Percentiles rank a stretch among this genome's conserved stretches.
phyloP scores from a whole-genome alignment of 2,797 vertebrate species.

The Amazona ochrocephala region DNA sequence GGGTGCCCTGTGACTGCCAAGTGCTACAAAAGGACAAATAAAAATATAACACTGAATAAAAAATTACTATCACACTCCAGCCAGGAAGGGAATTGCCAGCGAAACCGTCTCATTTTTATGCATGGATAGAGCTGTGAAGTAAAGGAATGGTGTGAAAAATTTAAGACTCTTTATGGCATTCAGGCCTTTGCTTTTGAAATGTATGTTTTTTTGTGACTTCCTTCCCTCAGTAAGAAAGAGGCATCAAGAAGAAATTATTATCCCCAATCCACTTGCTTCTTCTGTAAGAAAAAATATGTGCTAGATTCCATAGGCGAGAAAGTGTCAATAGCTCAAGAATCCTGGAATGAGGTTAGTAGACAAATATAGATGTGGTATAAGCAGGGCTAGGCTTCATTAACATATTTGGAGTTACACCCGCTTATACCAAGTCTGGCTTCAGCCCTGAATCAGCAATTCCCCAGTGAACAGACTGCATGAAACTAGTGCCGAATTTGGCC shows the following conservation, averaged over 20 bases:
- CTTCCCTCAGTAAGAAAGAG: background rate
- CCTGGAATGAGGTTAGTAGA: constrained; percentile 11
- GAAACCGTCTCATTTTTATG: background rate
- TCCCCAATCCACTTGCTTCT: background rate
- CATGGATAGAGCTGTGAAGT: background rate
- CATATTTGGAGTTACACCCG: constrained; percentile 54
- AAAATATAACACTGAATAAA: background rate
- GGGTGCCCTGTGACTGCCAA: background rate
- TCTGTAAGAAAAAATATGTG: background rate
- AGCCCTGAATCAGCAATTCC: constrained; percentile 39
- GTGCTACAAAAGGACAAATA: background rate
- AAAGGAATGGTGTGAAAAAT: background rate
- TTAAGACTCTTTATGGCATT: background rate
- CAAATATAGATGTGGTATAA: constrained; percentile 6
- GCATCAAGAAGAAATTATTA: background rate
- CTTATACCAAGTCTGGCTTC: constrained; percentile 34
- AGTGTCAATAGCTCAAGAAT: constrained; percentile 1
- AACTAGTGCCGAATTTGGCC: constrained; percentile 68
- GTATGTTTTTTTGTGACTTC: background rate
- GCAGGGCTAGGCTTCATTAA: constrained; percentile 14
- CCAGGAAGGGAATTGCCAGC: background rate
- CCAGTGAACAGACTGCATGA: background rate
- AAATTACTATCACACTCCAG: background rate
- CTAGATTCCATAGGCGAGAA: background rate
- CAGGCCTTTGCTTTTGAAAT: background rate